phyloP scores from a whole-genome alignment of 2,113 vertebrate genomes.

The Carettochelys insculpta region DNA sequence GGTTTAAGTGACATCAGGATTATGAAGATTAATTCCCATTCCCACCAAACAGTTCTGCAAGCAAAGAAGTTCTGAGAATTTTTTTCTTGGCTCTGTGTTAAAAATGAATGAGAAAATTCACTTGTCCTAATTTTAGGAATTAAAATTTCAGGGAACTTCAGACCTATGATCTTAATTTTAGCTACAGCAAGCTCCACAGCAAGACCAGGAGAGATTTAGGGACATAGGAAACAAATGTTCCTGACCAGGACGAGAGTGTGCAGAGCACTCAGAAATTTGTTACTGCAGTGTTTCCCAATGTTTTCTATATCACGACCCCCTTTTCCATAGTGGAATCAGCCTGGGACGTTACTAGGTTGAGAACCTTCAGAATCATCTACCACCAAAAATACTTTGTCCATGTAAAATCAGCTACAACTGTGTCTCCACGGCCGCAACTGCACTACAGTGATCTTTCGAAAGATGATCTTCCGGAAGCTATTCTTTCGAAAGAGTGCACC shows the following conservation, averaged over 20 bases:
- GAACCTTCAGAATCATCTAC: background rate
- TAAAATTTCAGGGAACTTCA: background rate
- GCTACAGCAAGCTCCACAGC: background rate
- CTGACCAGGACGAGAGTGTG: background rate
- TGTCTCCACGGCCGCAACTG: no score
- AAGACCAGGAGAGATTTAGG: background rate
- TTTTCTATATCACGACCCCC: background rate
- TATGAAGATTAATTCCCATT: conserved; percentile 71
- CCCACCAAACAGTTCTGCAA: conserved; percentile 34
- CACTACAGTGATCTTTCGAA: no score
- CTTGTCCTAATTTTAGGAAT: background rate
- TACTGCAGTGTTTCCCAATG: background rate
- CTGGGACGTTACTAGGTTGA: background rate
- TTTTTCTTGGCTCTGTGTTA: conserved; percentile 13
- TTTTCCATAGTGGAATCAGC: background rate
- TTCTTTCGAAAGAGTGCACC: no score
- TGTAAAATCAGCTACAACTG: background rate
- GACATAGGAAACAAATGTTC: fast-evolving
- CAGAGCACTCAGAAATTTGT: background rate
- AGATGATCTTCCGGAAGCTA: no score
- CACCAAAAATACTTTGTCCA: background rate
- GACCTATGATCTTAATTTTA: background rate
- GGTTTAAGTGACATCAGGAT: conserved; percentile 62
- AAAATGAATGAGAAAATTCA: conserved; percentile 5
- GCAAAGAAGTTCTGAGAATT: conserved; percentile 39